Percentiles rank a stretch among this genome's conserved stretches.
Conservation (phyloP, 2,888 invertebrate genomes). For the Deilephila elpenor region DNA sequence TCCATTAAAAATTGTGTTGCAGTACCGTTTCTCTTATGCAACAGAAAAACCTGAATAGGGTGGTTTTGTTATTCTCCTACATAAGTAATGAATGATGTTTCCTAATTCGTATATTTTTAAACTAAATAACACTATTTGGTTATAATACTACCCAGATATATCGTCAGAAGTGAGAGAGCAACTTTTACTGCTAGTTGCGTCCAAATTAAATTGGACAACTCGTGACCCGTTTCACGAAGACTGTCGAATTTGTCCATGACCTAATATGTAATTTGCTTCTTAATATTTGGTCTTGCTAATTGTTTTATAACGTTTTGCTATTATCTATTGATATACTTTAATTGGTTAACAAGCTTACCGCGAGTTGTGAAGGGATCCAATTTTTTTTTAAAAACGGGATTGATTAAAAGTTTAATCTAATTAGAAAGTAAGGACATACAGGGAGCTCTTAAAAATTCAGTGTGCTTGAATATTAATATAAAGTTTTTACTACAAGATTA, state of each 20-base stretch:
- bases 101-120: not conserved
- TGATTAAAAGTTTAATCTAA: too few species aligned
- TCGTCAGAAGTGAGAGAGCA: not conserved
- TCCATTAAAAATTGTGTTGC: too few species aligned
- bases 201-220: slow-evolving; percentile 27
- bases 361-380: not conserved
- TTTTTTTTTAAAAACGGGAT: too few species aligned
- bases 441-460: too few species aligned
- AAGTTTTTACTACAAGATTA: too few species aligned
- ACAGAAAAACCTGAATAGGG: too few species aligned
- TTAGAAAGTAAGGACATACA: too few species aligned
- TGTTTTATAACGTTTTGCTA: not conserved
- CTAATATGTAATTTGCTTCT: not conserved
- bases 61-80: too few species aligned
- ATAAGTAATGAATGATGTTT: too few species aligned
- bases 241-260: slow-evolving; percentile 13
- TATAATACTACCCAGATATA: not conserved
- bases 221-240: slow-evolving; percentile 17
- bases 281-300: not conserved
- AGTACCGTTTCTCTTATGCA: too few species aligned
- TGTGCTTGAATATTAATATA: too few species aligned
- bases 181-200: not conserved
- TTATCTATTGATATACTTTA: not conserved
- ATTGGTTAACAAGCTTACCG: not conserved
- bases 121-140: not conserved